Evolutionary conservation across 2,888 invertebrate species (phyloP).

Genomic region (Lacanobia wlatinum): DNA sequence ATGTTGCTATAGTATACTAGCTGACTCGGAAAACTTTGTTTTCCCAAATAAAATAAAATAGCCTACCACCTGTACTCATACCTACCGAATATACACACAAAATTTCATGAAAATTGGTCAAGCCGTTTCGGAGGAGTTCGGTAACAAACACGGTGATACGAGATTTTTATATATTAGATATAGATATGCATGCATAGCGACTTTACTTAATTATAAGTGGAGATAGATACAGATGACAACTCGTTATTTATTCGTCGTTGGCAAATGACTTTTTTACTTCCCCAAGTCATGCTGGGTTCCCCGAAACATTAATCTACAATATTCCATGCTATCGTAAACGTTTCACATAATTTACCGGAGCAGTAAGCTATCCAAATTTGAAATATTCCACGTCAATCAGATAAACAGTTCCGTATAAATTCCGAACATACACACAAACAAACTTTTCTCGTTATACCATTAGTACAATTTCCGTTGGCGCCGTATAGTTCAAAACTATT

Average conservation of each 20-base stretch:
- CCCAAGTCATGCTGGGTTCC: not conserved
- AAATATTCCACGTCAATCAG: slow-evolving; percentile 43
- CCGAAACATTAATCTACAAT: slow-evolving; percentile 1
- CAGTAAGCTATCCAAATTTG: slow-evolving; percentile 34
- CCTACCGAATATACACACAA: too few relatives aligned
- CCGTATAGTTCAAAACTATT: slow-evolving; percentile 44
- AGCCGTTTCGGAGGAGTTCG: too few relatives aligned
- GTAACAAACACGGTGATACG: too few relatives aligned
- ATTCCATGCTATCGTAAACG: slow-evolving; percentile 5
- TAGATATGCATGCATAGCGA: too few relatives aligned
- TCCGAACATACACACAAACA: slow-evolving; percentile 40
- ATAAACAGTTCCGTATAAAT: slow-evolving; percentile 43
- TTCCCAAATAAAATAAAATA: too few relatives aligned
- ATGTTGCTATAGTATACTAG: too few relatives aligned
- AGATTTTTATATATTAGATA: too few relatives aligned
- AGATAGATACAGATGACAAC: not conserved
- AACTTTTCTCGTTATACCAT: slow-evolving; percentile 54
- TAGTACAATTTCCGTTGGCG: slow-evolving; percentile 48
- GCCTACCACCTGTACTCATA: too few relatives aligned
- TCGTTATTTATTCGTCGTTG: not conserved
- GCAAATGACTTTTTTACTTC: not conserved
- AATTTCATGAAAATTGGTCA: too few relatives aligned
- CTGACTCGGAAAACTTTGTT: too few relatives aligned
- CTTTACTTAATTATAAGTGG: not conserved
- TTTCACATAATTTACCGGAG: not conserved